These are phyloP conservation scores for Aproaerema taeniolella DNA, from an alignment of 2,888 invertebrate species.

Conservation along the genomic window DNA sequence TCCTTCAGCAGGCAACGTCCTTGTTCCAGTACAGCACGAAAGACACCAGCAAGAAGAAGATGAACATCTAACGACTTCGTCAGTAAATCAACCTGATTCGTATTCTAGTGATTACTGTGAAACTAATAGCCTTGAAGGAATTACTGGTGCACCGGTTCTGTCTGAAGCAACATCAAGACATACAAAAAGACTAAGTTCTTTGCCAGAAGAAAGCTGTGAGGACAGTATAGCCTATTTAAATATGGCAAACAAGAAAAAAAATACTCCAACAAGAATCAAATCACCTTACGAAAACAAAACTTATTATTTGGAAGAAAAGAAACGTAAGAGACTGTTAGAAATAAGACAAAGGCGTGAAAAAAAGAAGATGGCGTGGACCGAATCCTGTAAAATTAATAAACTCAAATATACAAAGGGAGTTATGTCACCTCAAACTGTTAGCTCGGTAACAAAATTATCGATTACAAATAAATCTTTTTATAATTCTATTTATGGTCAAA, in stretches of 20 bases:
- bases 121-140: too few relatives aligned
- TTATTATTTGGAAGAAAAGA: constrained; percentile 52
- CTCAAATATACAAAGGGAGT: constrained; percentile 32
- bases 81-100: too few relatives aligned
- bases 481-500: constrained; percentile 61
- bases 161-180: background rate
- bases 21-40: too few relatives aligned
- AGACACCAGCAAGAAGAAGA: too few relatives aligned
- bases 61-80: too few relatives aligned
- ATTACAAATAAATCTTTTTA: constrained; percentile 68
- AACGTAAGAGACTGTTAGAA: constrained; percentile 55
- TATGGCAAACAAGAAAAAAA: constrained; percentile 36
- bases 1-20: too few relatives aligned
- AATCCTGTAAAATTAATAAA: constrained; percentile 49
- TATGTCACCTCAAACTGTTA: constrained; percentile 49
- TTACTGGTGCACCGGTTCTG: too few relatives aligned
- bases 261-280: constrained; percentile 49
- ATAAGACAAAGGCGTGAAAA: constrained; percentile 56
- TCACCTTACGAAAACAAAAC: constrained; percentile 67
- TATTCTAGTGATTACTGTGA: too few relatives aligned
- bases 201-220: constrained; percentile 47
- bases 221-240: constrained; percentile 20
- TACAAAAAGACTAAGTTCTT: too few relatives aligned
- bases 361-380: constrained; percentile 49
- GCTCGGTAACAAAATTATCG: constrained; percentile 62